phyloP scores from a whole-genome alignment of 2,797 vertebrate species.

The Falco concolor region DNA sequence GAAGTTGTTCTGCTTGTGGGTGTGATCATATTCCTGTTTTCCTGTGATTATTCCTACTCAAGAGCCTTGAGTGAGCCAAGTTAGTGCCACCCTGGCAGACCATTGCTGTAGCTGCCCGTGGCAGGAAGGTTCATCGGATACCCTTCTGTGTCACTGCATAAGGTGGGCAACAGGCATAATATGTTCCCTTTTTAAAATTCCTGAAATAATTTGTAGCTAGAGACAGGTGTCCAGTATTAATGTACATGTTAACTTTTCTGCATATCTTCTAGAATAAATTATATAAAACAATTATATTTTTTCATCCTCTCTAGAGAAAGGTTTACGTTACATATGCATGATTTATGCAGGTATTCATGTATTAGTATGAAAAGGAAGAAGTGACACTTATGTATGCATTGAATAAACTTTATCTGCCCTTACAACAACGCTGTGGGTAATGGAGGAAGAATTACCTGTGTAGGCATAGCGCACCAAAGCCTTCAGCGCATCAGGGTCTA shows the following conservation, averaged over 20 bases:
- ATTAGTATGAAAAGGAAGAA: not conserved
- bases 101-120: not conserved
- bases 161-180: not conserved
- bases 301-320: not conserved
- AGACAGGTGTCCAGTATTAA: not conserved
- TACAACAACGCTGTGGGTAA: no score
- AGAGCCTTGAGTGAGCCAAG: not conserved
- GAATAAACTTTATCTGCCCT: not conserved
- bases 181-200: not conserved
- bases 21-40: not conserved
- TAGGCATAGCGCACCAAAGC: conserved; percentile 95
- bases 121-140: not conserved
- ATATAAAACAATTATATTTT: not conserved
- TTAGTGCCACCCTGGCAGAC: not conserved
- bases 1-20: not conserved
- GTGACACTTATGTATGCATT: not conserved
- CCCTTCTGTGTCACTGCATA: not conserved
- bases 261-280: not conserved
- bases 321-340: not conserved
- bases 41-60: not conserved
- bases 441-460: conserved; percentile 78
- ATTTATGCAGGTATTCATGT: not conserved
- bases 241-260: not conserved
- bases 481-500: conserved; percentile 90
- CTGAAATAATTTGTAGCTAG: not conserved